Percentiles rank a stretch among this genome's conserved stretches.
phyloP scores from a whole-genome alignment of 1,140 invertebrate genomes.

The Conus ventricosus region DNA sequence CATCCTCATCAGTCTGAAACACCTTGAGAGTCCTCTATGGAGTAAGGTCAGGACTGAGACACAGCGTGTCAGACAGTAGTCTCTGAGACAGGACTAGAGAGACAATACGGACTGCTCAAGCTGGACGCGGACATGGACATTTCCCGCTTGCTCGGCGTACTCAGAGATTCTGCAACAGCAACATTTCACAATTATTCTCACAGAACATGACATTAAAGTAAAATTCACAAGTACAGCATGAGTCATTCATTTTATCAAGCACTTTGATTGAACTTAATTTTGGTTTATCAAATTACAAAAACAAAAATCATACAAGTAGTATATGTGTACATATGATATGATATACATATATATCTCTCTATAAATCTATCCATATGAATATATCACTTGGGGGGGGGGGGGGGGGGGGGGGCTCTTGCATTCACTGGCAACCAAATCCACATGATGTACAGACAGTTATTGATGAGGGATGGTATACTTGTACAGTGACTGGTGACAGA shows the following conservation, averaged over 20 bases:
- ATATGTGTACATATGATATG: neutral
- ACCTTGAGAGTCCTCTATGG: neutral
- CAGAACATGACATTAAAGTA: too few species aligned
- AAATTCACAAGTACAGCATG: too few species aligned
- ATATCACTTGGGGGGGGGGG: neutral
- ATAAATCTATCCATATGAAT: neutral
- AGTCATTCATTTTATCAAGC: too few species aligned
- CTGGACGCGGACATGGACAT: constrained; percentile 29
- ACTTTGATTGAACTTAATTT: too few species aligned
- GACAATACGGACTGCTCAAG: constrained; percentile 26
- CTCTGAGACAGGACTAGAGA: constrained; percentile 32
- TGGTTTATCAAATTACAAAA: neutral
- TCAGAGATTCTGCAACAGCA: constrained; percentile 27
- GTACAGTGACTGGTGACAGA: too few species aligned
- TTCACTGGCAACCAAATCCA: too few species aligned
- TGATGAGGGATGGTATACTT: too few species aligned
- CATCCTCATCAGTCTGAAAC: neutral
- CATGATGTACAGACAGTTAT: too few species aligned
- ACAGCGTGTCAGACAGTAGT: constrained; percentile 13
- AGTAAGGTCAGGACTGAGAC: too few species aligned
- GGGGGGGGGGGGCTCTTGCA: neutral
- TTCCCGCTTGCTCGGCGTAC: constrained; percentile 27
- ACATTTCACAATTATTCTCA: neutral
- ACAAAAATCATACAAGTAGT: neutral
- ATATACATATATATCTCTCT: neutral